Base-by-base conservation (phyloP, 2,888 invertebrate species). In the Sisyra nigra region DNA sequence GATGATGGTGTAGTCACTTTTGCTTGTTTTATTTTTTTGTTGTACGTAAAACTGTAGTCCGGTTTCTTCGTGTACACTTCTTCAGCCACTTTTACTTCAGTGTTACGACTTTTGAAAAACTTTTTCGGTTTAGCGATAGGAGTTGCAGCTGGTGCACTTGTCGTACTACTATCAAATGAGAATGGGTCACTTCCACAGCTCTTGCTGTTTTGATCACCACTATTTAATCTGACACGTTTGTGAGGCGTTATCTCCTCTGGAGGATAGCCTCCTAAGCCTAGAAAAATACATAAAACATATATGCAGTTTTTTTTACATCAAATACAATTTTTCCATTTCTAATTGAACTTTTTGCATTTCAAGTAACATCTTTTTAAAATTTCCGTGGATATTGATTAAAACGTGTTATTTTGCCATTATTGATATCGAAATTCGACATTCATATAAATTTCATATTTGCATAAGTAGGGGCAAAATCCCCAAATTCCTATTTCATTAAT, bases 31-130 rank as follows among this genome's bases (percentile, higher is more conserved):
- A 18, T 11, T 11, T 34, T 33, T 17, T 41, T 41, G 6, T 11
- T 31, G n/a, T 33, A 19, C 7, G 31, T 34, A 17, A 38, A 43
- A 11, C 31, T 43, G 17, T 35, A 31, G 24, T 53, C 52, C 3
- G 48, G 46, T 41, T 50, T 50, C 9, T 50, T 50, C n/a, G 41
- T 42, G 47, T 61, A 59, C 29, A 55, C 51, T 32, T 57, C 51
- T 18, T 58, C 52, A 37, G 57, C 57, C 13, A 52, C 48, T 31
- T 51, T 52, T 41, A 55, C 49, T 10, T 38, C 48, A 24, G 43
- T 47, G 62, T 83, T 85, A 41, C 84, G 77, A 56, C 86, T 87
- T 58, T 89, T 89, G 59, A 89, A 89, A 62, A 89, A 89, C 59
- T 89, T 89, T 58, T 87, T 84, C 36, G 88, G 88, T 59, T 86